phyloP scores from a whole-genome alignment of 2,797 vertebrate species.

The Serranus cabrilla region DNA sequence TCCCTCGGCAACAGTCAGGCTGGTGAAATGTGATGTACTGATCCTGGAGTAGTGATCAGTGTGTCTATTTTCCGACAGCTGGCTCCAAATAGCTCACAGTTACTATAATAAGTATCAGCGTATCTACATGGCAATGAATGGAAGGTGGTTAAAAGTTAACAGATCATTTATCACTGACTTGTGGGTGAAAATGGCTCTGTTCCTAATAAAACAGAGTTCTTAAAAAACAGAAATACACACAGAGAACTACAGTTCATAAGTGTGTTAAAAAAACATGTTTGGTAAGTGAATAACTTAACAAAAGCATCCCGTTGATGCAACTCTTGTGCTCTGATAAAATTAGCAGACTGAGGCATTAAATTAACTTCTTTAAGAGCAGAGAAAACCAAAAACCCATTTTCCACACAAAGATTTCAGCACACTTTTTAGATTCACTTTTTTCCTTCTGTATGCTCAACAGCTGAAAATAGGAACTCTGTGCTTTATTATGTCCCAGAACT shows the following conservation, averaged over 20 bases:
- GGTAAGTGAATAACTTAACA: conserved; percentile 16
- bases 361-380: background rate
- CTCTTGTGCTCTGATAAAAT: background rate
- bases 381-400: conserved; percentile 2
- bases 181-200: background rate
- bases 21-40: conserved; percentile 56
- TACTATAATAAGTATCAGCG: conserved; percentile 63
- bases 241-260: conserved; percentile 14
- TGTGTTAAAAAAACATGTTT: conserved; percentile 16
- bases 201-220: conserved; percentile 9
- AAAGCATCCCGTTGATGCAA: conserved; percentile 9
- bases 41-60: conserved; percentile 50
- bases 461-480: conserved; percentile 1
- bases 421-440: background rate
- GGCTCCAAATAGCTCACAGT: conserved; percentile 55
- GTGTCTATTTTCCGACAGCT: conserved; percentile 75
- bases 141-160: conserved; percentile 24
- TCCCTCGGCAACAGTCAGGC: conserved; percentile 46
- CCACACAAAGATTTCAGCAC: background rate
- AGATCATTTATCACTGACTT: conserved; percentile 28
- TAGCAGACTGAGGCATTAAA: background rate
- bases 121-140: conserved; percentile 50
- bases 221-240: background rate
- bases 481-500: background rate
- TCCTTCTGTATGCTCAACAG: background rate